These are phyloP conservation scores for Hemiscyllium ocellatum DNA, from an alignment of 2,113 vertebrate species.

Conservation along the genomic window DNA sequence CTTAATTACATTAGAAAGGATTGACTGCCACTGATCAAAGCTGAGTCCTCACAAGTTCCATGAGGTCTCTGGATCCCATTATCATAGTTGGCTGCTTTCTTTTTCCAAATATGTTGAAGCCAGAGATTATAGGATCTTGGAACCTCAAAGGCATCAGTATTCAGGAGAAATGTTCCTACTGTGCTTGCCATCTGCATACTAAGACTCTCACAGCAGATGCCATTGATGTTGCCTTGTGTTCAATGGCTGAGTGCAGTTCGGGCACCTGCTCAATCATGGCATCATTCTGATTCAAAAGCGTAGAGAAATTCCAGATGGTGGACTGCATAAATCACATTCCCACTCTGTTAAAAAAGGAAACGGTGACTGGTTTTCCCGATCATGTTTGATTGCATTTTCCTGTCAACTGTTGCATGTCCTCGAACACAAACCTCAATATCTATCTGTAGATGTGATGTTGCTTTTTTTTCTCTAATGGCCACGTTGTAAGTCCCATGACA, in stretches of 20 bases:
- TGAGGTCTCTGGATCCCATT: neutral
- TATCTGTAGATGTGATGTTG: no score
- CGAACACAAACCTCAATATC: neutral
- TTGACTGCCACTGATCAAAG: neutral
- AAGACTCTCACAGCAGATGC: constrained; percentile 27
- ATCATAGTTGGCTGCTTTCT: neutral
- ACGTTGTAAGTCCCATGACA: neutral
- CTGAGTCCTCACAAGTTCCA: neutral
- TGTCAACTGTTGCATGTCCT: neutral
- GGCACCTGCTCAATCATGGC: neutral
- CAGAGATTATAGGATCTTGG: constrained; percentile 23
- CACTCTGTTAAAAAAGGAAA: neutral
- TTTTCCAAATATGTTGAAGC: constrained; percentile 2
- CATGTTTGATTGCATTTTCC: neutral
- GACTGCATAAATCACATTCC: neutral
- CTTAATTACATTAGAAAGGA: neutral
- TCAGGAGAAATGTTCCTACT: neutral
- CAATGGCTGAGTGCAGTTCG: constrained; percentile 2
- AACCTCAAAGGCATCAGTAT: constrained; percentile 19
- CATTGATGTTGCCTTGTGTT: constrained; percentile 24
- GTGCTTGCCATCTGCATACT: constrained; percentile 27
- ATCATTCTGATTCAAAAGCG: neutral
- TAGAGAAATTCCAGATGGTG: neutral
- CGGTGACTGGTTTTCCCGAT: neutral
- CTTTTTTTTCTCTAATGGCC: neutral